Evolutionary conservation across 2,113 vertebrate species (phyloP).

Genomic region (Spizaetus ornatus): DNA sequence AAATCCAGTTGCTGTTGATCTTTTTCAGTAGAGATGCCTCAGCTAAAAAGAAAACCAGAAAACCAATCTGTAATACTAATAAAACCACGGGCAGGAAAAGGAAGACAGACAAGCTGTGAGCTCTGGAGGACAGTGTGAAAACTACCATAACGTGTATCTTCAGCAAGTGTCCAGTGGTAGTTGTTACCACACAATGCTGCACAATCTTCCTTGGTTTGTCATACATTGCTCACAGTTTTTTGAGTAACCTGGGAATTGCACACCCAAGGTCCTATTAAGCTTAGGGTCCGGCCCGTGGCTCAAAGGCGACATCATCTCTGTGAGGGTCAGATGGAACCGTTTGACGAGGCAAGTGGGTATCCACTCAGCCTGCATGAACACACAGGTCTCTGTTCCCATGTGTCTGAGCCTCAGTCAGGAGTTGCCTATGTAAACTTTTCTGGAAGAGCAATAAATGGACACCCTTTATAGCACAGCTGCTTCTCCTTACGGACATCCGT

Average conservation of each 20-base stretch:
- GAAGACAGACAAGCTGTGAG: neutral
- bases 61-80: neutral
- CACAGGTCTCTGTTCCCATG: neutral
- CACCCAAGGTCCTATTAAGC: neutral
- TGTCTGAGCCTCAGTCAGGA: neutral
- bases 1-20: neutral
- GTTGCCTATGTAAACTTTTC: neutral
- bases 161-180: neutral
- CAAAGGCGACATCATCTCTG: rapidly evolving
- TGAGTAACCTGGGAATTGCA: neutral
- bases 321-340: neutral
- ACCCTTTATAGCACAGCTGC: neutral
- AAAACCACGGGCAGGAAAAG: neutral
- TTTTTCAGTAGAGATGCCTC: neutral
- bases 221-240: neutral
- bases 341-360: neutral
- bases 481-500: neutral
- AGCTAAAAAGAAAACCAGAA: neutral
- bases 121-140: neutral
- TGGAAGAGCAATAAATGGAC: constrained; percentile 15
- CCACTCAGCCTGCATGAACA: neutral
- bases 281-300: neutral
- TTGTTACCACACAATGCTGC: neutral
- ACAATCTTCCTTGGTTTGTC: neutral
- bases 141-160: neutral